These are phyloP conservation scores for Trichechus manatus DNA, from an alignment of 2,113 vertebrate species.

Conservation along the genomic window DNA sequence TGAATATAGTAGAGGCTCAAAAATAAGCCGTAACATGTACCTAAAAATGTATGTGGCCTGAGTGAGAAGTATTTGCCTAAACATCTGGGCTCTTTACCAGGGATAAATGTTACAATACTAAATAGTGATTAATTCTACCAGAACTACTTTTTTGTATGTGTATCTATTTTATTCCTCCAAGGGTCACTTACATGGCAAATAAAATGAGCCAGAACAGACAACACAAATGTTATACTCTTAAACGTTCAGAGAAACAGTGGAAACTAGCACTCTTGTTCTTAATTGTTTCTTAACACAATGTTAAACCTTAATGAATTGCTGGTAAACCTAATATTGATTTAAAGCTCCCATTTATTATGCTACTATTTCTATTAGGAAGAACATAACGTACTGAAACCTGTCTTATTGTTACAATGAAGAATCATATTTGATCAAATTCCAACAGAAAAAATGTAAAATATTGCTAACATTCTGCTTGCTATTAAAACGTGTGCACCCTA, in stretches of 20 bases:
- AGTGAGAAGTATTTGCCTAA: conserved; percentile 6
- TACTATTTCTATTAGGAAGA: conserved; percentile 6
- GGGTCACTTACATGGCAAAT: conserved; percentile 39
- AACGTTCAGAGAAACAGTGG: neutral
- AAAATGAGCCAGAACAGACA: neutral
- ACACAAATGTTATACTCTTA: neutral
- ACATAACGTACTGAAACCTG: neutral
- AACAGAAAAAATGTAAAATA: conserved; percentile 1
- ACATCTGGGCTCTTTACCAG: neutral
- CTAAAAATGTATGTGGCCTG: conserved; percentile 27
- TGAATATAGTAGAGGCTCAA: neutral
- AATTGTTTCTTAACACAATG: conserved; percentile 25
- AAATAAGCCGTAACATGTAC: neutral
- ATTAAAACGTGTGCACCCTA: neutral
- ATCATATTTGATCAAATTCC: conserved; percentile 27
- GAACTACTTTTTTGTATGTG: neutral
- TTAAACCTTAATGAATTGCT: conserved; percentile 55
- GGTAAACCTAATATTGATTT: conserved; percentile 23
- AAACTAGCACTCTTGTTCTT: conserved; percentile 22
- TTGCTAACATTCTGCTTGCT: neutral
- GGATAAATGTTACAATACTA: neutral
- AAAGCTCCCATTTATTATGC: conserved; percentile 12
- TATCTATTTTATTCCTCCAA: conserved; percentile 10
- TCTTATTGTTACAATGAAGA: conserved; percentile 38
- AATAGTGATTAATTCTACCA: neutral